Percentiles rank a stretch among this genome's conserved stretches.
phyloP scores from a whole-genome alignment of 2,888 invertebrate genomes.

The Fragum fragum region DNA sequence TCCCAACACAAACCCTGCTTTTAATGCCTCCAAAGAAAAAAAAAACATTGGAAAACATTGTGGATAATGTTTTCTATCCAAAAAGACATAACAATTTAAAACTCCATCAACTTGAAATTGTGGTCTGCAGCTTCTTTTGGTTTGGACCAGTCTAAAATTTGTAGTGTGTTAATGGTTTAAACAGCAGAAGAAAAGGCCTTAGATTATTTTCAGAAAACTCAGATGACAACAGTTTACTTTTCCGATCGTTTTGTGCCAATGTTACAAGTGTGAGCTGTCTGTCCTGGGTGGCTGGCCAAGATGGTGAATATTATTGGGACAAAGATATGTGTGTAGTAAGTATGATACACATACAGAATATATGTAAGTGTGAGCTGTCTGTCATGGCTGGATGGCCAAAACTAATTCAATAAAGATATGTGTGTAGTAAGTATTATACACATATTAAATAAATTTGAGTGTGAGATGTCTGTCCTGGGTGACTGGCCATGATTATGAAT shows the following conservation, averaged over 20 bases:
- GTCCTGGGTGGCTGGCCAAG: constrained; percentile 41
- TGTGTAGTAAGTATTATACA: constrained; percentile 42
- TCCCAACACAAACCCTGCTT: no score
- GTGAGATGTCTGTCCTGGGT: constrained; percentile 60
- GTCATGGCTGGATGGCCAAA: constrained; percentile 44
- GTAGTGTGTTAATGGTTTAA: no score
- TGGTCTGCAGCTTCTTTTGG: no score
- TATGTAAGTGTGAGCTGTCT: constrained; percentile 63
- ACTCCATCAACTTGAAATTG: no score
- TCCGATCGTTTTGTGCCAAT: constrained; percentile 58
- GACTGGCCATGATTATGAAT: constrained; percentile 21
- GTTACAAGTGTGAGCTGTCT: constrained; percentile 65
- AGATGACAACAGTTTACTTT: constrained; percentile 39
- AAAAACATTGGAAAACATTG: no score
- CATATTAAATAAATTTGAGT: no score
- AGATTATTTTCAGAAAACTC: constrained; percentile 22
- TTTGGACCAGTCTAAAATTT: no score
- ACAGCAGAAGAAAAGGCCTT: no score
- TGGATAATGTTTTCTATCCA: no score
- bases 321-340: constrained; percentile 54
- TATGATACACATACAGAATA: constrained; percentile 12
- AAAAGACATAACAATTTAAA: no score
- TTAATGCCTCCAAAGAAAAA: no score
- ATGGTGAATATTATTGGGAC: constrained; percentile 50
- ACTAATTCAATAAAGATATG: constrained; percentile 52